Percentiles rank a stretch among this genome's conserved stretches.
phyloP scores from a whole-genome alignment of 64 coral and sea anemone genomes.

The Cladopsammia gracilis region DNA sequence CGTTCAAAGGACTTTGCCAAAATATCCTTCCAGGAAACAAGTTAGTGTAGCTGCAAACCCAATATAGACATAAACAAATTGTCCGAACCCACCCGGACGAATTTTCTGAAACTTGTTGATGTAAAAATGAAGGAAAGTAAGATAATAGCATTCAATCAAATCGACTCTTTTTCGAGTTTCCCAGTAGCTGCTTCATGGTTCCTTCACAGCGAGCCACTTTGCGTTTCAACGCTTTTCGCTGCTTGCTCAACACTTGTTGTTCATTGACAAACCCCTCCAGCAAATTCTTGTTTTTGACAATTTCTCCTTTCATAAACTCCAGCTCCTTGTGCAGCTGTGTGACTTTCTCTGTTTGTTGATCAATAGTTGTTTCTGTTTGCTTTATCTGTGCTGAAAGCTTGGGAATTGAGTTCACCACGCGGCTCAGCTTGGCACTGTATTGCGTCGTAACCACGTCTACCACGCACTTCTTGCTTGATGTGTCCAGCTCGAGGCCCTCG shows the following conservation, averaged over 20 bases:
- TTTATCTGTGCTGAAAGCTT: conserved; percentile 10
- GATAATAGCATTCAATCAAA: background rate
- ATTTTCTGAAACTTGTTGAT: background rate
- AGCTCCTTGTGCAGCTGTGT: conserved; percentile 16
- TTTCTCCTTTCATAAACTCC: conserved; percentile 42
- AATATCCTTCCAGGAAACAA: no score
- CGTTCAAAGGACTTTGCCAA: no score
- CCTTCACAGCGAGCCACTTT: conserved; percentile 40
- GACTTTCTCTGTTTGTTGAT: conserved; percentile 35
- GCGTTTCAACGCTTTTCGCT: conserved; percentile 7
- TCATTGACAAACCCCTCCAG: background rate
- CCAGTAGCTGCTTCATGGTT: conserved; percentile 10
- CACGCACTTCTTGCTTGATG: conserved; percentile 14
- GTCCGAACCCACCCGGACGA: background rate
- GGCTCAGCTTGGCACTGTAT: conserved; percentile 19
- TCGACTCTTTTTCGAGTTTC: conserved; percentile 7
- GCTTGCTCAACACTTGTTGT: conserved; percentile 1
- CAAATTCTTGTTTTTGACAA: conserved; percentile 33
- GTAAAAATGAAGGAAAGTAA: background rate
- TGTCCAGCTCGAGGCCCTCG: conserved; percentile 38
- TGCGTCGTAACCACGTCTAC: conserved; percentile 26
- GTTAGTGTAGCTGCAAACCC: no score
- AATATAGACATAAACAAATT: no score
- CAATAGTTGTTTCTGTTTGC: conserved; percentile 41
- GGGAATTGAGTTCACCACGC: background rate